Conservation (phyloP, 2,113 vertebrate species). For the Anolis sagrei region DNA sequence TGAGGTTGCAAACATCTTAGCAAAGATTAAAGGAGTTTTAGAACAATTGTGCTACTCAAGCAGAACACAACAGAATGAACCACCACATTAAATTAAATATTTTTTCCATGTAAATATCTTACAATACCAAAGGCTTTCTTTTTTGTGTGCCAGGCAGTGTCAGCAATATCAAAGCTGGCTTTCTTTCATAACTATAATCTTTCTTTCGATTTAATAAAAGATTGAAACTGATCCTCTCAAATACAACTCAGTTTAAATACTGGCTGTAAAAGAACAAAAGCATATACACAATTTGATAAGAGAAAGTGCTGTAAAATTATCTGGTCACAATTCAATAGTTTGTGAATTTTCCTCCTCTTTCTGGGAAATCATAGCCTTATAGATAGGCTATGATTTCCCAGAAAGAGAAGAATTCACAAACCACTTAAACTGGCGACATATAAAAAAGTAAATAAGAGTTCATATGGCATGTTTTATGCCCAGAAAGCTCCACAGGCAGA, state of each 20-base stretch:
- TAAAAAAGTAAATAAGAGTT: background rate
- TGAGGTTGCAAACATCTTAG: too few species aligned
- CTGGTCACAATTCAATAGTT: background rate
- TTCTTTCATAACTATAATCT: slow-evolving; percentile 2
- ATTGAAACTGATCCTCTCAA: slow-evolving; percentile 28
- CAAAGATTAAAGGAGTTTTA: background rate
- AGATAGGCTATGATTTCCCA: too few species aligned
- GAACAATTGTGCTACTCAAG: background rate
- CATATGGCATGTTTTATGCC: too few species aligned
- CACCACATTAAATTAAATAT: background rate
- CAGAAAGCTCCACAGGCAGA: background rate
- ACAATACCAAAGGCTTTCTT: background rate
- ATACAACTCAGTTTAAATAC: slow-evolving; percentile 17
- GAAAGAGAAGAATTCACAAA: background rate
- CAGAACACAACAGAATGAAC: background rate
- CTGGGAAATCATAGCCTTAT: background rate
- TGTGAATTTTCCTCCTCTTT: too few species aligned
- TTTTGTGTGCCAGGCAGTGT: background rate
- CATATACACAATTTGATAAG: background rate
- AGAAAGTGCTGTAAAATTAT: background rate
- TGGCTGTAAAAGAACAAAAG: slow-evolving; percentile 11
- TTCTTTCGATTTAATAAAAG: slow-evolving; percentile 4
- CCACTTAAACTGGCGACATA: background rate
- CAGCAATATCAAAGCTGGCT: slow-evolving; percentile 1
- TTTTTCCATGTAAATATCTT: slow-evolving; percentile 3